phyloP scores from a whole-genome alignment of 2,113 vertebrate species.

The Puma concolor region DNA sequence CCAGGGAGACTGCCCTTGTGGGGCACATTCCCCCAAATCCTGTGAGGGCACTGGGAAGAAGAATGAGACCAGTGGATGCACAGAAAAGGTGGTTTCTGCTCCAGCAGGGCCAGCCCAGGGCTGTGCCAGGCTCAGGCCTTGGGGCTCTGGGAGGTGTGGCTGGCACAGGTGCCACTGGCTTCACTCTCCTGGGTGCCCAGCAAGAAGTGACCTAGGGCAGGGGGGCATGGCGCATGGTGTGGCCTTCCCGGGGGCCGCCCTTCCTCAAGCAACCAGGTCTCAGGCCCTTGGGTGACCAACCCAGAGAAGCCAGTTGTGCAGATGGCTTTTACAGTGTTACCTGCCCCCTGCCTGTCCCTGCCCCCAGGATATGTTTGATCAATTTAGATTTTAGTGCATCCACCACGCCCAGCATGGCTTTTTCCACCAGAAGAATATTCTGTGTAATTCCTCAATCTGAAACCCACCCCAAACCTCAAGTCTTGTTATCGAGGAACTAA shows the following conservation, averaged over 20 bases:
- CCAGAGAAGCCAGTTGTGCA: not conserved
- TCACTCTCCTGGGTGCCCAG: not conserved
- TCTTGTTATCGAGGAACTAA: not conserved
- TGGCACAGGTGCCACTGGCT: not conserved
- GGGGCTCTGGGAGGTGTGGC: not conserved
- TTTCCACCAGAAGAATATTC: not conserved
- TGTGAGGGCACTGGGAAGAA: not conserved
- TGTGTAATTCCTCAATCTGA: not conserved
- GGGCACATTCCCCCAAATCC: not conserved
- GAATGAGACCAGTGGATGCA: not conserved
- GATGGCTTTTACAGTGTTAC: not conserved
- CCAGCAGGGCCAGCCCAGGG: not conserved
- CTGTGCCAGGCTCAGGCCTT: not conserved
- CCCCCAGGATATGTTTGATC: too few relatives aligned
- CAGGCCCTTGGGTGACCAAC: not conserved
- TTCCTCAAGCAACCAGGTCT: not conserved
- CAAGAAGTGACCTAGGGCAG: not conserved
- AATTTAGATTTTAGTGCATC: not conserved
- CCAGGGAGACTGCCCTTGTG: not conserved
- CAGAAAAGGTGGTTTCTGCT: not conserved
- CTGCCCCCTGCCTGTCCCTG: fast-evolving
- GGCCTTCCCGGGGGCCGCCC: not conserved
- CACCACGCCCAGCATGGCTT: not conserved
- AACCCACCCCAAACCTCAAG: not conserved
- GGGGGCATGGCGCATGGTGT: not conserved